Evolutionary conservation across 2,888 invertebrate genomes (phyloP).

Genomic region (Athalia rosae): DNA sequence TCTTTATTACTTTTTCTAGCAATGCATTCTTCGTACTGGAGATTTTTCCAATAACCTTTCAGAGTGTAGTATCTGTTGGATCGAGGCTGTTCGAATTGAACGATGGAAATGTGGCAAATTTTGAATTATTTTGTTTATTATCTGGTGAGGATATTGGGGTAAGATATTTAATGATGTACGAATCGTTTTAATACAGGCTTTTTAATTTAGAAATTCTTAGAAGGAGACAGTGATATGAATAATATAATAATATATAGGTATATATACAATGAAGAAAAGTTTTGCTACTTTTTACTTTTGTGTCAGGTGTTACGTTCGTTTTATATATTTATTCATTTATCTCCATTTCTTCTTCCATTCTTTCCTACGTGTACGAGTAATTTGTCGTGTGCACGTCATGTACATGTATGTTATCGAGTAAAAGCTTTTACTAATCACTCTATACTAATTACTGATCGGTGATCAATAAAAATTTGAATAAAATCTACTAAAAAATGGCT

Average conservation of each 20-base stretch:
- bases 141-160: background rate
- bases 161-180: slow-evolving; percentile 1
- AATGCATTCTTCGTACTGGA: too few species aligned
- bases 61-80: too few species aligned
- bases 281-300: slow-evolving; percentile 54
- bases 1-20: too few species aligned
- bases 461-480: slow-evolving; percentile 47
- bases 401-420: slow-evolving; percentile 46
- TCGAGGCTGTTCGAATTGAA: too few species aligned
- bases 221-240: slow-evolving; percentile 87
- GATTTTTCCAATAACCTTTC: too few species aligned
- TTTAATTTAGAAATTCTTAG: slow-evolving; percentile 86
- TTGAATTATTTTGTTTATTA: background rate
- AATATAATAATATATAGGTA: slow-evolving; percentile 71
- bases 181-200: slow-evolving; percentile 75
- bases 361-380: slow-evolving; percentile 49
- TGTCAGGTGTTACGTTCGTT: background rate
- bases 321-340: too few species aligned
- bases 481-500: slow-evolving; percentile 55
- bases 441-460: slow-evolving; percentile 51
- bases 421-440: slow-evolving; percentile 24
- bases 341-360: background rate
- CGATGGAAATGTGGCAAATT: background rate
- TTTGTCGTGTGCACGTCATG: slow-evolving; percentile 50
- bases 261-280: slow-evolving; percentile 76